Conservation (phyloP, 2,888 invertebrate genomes). For the Drosophila meridiana region DNA sequence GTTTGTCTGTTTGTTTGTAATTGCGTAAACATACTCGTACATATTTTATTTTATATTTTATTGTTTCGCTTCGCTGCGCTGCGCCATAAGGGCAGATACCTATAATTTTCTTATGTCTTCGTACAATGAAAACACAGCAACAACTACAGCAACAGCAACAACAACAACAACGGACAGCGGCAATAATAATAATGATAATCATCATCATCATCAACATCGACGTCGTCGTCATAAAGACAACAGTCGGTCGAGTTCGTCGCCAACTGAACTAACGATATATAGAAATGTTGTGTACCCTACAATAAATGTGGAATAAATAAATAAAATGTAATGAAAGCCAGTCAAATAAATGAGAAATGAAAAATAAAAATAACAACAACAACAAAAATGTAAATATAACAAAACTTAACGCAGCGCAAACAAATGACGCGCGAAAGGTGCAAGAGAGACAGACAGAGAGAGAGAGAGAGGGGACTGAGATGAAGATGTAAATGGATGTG, state of each 20-base stretch:
- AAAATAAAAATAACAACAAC: constrained; percentile 61
- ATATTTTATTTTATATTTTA: constrained; percentile 83
- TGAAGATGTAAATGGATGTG: constrained; percentile 49
- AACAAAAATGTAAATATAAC: constrained; percentile 62
- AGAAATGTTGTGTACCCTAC: constrained; percentile 66
- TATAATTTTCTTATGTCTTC: constrained; percentile 82
- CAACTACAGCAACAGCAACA: constrained; percentile 26
- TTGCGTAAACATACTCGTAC: constrained; percentile 82
- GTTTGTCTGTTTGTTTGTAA: constrained; percentile 77
- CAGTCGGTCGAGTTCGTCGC: constrained; percentile 60
- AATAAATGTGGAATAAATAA: constrained; percentile 79
- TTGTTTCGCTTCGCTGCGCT: constrained; percentile 82
- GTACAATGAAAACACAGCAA: constrained; percentile 68
- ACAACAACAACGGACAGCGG: constrained; percentile 46
- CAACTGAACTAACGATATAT: constrained; percentile 75
- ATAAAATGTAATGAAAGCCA: constrained; percentile 79
- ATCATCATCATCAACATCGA: constrained; percentile 25
- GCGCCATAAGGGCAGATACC: constrained; percentile 82
- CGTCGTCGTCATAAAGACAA: constrained; percentile 73
- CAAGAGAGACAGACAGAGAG: not conserved
- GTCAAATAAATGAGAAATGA: constrained; percentile 78
- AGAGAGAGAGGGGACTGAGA: constrained; percentile 9
- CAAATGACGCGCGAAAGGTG: constrained; percentile 55
- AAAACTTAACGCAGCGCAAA: constrained; percentile 54
- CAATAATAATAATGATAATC: constrained; percentile 49